Percentiles rank a stretch among this genome's conserved stretches.
Evolutionary conservation across 2,797 vertebrate genomes (phyloP).

Genomic region (Remorina albescens): DNA sequence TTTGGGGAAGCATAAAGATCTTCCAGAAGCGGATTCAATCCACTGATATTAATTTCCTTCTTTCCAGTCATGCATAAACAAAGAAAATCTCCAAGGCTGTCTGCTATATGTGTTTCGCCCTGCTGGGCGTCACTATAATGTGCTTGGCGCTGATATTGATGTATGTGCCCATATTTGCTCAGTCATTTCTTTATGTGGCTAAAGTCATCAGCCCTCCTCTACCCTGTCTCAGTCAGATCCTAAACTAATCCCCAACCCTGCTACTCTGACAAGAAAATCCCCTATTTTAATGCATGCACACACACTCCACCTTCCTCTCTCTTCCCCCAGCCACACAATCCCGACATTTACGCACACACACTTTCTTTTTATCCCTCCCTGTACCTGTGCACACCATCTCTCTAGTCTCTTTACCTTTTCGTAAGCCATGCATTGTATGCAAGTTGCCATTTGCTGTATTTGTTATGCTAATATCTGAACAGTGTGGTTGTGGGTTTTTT

Average conservation of each 20-base stretch:
- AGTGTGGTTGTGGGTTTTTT: slow-evolving; percentile 21
- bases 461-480: slow-evolving; percentile 43
- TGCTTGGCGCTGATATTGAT: slow-evolving; percentile 75
- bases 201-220: slow-evolving; percentile 80
- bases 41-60: slow-evolving; percentile 82
- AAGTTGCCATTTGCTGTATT: slow-evolving; percentile 40
- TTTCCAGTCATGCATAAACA: slow-evolving; percentile 79
- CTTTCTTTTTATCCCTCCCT: slow-evolving; percentile 48
- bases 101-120: slow-evolving; percentile 61
- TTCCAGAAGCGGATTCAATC: slow-evolving; percentile 81
- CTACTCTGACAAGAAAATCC: slow-evolving; percentile 87
- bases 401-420: slow-evolving; percentile 34
- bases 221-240: slow-evolving; percentile 82
- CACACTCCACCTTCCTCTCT: slow-evolving; percentile 65
- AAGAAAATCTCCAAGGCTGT: slow-evolving; percentile 74
- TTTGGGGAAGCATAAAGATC: slow-evolving; percentile 79
- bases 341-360: slow-evolving; percentile 12
- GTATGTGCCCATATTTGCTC: slow-evolving; percentile 80
- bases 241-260: slow-evolving; percentile 86
- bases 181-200: slow-evolving; percentile 83
- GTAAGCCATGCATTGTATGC: slow-evolving; percentile 27
- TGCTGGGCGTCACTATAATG: slow-evolving; percentile 63
- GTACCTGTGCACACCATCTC: slow-evolving; percentile 61
- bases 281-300: slow-evolving; percentile 83
- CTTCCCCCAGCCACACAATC: slow-evolving; percentile 51